Conservation (phyloP, 2,888 invertebrate species). For the Andrena trimmerana region DNA sequence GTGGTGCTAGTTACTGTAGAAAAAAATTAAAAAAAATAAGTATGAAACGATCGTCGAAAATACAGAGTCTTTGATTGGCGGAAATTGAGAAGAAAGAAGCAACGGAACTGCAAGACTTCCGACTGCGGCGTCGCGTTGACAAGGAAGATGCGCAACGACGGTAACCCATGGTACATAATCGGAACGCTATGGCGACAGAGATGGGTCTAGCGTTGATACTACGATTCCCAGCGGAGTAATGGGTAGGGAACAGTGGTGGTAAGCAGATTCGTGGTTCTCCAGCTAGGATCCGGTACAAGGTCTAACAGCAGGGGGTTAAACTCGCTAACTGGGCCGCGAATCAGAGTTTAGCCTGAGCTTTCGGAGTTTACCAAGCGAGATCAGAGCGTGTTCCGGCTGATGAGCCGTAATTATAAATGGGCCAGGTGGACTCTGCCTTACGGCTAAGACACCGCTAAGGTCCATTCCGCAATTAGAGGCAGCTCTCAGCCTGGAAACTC, state of each 20-base stretch:
- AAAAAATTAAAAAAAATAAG: no score
- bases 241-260: not conserved
- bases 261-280: not conserved
- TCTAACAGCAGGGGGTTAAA: conserved; percentile 1
- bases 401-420: conserved; percentile 37
- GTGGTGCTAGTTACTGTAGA: no score
- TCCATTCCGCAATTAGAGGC: not conserved
- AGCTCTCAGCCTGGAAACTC: not conserved
- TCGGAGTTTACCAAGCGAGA: conserved; percentile 12
- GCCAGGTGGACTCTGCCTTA: not conserved
- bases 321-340: not conserved
- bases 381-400: not conserved
- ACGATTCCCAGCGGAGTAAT: not conserved
- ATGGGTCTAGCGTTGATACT: not conserved
- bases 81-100: not conserved
- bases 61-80: no score
- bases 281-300: conserved; percentile 3
- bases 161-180: not conserved
- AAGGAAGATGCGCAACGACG: not conserved
- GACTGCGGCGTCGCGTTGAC: not conserved
- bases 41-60: no score
- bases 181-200: not conserved
- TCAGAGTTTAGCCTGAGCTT: not conserved
- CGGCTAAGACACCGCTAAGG: not conserved
- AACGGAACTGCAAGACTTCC: not conserved